Evolutionary conservation across 2,113 vertebrate species (phyloP), one percentile per base, ranked within the genome.

Genomic region (Embiotoca jacksoni): DNA sequence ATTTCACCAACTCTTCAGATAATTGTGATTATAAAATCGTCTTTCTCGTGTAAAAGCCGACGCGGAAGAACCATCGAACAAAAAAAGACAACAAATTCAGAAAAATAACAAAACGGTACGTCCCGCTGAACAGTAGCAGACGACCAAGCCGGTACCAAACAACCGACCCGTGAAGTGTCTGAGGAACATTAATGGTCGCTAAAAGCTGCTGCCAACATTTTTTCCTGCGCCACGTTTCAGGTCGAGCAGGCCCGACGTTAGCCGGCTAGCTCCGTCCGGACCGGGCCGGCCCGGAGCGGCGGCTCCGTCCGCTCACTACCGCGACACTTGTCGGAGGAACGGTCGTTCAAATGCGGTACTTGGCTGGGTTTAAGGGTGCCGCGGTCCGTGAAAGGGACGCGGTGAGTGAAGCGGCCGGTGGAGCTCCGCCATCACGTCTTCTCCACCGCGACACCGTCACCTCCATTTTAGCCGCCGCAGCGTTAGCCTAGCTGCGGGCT

Each of bases 201-300:
- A 16, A 67, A 67, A 39, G 2, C 16, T 13, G 0, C 10, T 37
- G 68, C 63, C 58, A 85, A 63, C 76, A 86, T 91, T 90, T 88
- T 67, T 41, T 91, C 80, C 91, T 92, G 91, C 93, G 93, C 92
- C 93, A 94, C 93, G 93, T 94, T 94, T 94, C 92, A 90, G 77
- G 74, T 49, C 14, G 55, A 77, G 65, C n/a, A 87, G 91, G 91
- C 91, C 91, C 36, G 6, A 71, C 62, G 3, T 44, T 74, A 89
- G 83, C 85, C 59, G 58, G 75, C 86, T 82, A 80, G 35, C 79
- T 11, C 85, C 85, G 86, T 84, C 83, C 78, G 63, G 52, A 16
- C 14, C 3, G 3, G 7, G 11, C 44, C 44, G 44, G 5, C 44
- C 14, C 3, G 3, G 7, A 5, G 3, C 44, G 44, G 5, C 44